A percentile compares a stretch with the other conserved stretches of the same genome.
These are phyloP conservation scores for Drosophila ustulata DNA, from an alignment of 2,888 invertebrate species.

Conservation along the genomic window DNA sequence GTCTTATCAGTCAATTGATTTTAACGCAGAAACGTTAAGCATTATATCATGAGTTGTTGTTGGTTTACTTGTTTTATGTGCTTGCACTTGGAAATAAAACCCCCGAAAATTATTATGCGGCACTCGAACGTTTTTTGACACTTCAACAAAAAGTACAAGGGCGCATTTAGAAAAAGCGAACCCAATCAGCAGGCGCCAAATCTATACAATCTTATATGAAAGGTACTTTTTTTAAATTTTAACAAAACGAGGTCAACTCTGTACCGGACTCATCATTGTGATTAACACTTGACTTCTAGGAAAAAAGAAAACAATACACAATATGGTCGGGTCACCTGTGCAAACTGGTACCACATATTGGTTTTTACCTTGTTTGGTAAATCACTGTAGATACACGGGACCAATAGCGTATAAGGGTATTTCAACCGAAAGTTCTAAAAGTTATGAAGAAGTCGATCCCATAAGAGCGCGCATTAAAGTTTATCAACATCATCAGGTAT, in stretches of 20 bases:
- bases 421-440: not conserved
- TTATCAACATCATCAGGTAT: not conserved
- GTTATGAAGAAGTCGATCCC: not conserved
- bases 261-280: conserved; percentile 14
- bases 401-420: not conserved
- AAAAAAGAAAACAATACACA: conserved; percentile 23
- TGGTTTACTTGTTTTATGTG: conserved; percentile 32
- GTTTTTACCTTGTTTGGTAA: conserved; percentile 25
- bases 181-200: conserved; percentile 28
- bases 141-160: conserved; percentile 36
- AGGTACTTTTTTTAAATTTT: conserved; percentile 32
- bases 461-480: not conserved
- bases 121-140: conserved; percentile 27
- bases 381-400: not conserved
- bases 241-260: conserved; percentile 40
- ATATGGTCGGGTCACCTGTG: conserved; percentile 15
- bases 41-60: conserved; percentile 24
- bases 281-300: conserved; percentile 35
- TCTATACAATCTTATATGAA: conserved; percentile 12
- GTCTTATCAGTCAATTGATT: conserved; percentile 43
- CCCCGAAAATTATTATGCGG: conserved; percentile 55
- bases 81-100: conserved; percentile 50
- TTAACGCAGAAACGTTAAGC: conserved; percentile 7
- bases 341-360: conserved; percentile 8
- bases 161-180: conserved; percentile 32